Evolutionary conservation across 2,797 vertebrate genomes (phyloP), one percentile per base, ranked within the genome.

Genomic region (Macroramphosus scolopax): DNA sequence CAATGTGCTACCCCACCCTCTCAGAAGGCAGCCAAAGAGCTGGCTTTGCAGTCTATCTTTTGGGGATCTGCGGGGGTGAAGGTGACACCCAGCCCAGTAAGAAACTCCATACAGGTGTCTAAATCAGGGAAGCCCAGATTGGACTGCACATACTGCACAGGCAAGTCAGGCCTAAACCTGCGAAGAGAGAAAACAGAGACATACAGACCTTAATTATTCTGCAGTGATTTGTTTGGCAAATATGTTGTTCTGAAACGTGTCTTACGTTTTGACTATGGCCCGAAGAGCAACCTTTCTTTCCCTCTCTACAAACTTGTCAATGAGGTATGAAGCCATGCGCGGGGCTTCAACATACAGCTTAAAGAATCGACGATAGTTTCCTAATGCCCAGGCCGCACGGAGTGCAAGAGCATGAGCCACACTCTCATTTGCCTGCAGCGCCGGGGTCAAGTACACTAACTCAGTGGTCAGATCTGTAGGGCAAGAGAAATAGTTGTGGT

Each of bases 211-310:
- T 6, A 1, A 6, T 26, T 17, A 13, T 5, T 1, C 16, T 1
- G 5, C 17, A 1, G 6, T 8, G 8, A 39, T 17, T 17, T 34
- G 10, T 11, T n/a, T n/a, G n/a, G 1, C 1, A 28, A 16, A 36
- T 1, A 3, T 3, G 22, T 3, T 1, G 25, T 17, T 24, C 2
- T 17, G 9, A 11, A 36, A 17, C 2, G 16, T 1, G 35, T 90
- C 93, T 91, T 90, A 97, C 95, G 93, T 92, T 95, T 96, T 97
- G 61, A 96, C 82, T 80, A 97, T 94, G 55, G 94, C 93, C 82
- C 90, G 90, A 79, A 97, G 91, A 9, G 95, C 95, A 0, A 86
- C 35, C 67, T 84, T 93, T 84, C 94, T 88, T 86, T 96, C 94
- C 51, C 95, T 89, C 40, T 96, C 95, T 59, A 92, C 88, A 84